These are phyloP conservation scores for Trinectes maculatus DNA, from an alignment of 2,113 vertebrate species.

Conservation along the genomic window DNA sequence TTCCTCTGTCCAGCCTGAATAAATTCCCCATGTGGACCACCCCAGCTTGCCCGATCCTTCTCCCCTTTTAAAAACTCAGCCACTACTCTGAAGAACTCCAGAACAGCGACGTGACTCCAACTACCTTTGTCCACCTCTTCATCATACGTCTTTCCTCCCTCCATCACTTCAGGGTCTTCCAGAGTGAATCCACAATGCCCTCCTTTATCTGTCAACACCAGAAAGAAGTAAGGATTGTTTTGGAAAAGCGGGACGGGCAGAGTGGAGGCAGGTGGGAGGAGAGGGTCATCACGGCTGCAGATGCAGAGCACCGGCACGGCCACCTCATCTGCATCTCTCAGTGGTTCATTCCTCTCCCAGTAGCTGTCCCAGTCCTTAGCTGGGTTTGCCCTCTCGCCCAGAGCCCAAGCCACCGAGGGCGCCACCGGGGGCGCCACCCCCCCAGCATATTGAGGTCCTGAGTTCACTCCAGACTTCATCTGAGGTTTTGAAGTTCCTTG, in stretches of 20 bases:
- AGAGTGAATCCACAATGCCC: conserved; percentile 88
- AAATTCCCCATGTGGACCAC: conserved; percentile 34
- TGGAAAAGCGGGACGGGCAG: conserved; percentile 86
- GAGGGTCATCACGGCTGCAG: conserved; percentile 86
- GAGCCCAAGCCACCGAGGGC: conserved; percentile 49
- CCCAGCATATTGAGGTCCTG: not conserved
- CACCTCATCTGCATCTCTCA: conserved; percentile 90
- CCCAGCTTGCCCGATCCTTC: conserved; percentile 65
- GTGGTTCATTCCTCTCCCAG: conserved; percentile 91
- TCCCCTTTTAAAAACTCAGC: conserved; percentile 85
- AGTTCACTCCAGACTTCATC: not conserved
- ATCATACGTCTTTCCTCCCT: not conserved
- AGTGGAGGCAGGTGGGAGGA: conserved; percentile 74
- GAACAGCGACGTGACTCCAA: conserved; percentile 85
- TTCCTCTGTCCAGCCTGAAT: conserved; percentile 39
- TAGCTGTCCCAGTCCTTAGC: conserved; percentile 84
- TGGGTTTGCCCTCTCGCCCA: conserved; percentile 47
- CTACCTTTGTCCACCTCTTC: conserved; percentile 39
- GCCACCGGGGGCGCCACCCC: conserved; percentile 37
- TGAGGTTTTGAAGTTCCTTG: no score
- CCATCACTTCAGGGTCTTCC: not conserved
- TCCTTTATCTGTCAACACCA: conserved; percentile 81
- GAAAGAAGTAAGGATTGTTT: conserved; percentile 88
- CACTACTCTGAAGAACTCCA: conserved; percentile 86
- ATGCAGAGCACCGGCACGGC: conserved; percentile 89